phyloP scores from a whole-genome alignment of 2,113 vertebrate genomes.

The Cacatua alba region DNA sequence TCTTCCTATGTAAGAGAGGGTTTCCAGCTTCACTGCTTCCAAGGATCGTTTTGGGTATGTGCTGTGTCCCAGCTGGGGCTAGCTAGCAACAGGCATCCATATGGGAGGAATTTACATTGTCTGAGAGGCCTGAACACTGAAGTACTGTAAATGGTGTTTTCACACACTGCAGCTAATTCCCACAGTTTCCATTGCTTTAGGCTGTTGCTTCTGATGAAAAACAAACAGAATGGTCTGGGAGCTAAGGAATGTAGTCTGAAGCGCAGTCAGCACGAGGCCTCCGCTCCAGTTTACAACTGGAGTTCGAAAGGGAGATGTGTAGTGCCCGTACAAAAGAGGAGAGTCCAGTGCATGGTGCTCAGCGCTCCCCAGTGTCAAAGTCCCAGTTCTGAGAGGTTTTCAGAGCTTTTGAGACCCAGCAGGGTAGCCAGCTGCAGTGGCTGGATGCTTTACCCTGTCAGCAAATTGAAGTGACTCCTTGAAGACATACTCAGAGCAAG shows the following conservation, averaged over 20 bases:
- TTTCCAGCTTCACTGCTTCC: neutral
- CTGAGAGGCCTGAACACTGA: conserved; percentile 25
- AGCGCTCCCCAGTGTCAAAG: fast-evolving
- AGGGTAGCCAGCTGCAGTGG: neutral
- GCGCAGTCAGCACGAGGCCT: fast-evolving
- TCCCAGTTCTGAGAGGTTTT: fast-evolving
- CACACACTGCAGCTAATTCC: conserved; percentile 55
- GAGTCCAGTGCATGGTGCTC: fast-evolving
- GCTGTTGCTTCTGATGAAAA: conserved; percentile 69
- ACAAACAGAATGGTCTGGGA: conserved; percentile 53
- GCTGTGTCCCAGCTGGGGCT: neutral
- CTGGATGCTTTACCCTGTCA: neutral
- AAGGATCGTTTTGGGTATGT: conserved; percentile 11
- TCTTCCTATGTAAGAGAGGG: neutral
- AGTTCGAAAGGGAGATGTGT: neutral
- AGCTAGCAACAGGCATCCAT: conserved; percentile 15
- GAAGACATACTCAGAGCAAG: neutral
- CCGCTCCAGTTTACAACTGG: fast-evolving
- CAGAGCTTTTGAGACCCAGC: neutral
- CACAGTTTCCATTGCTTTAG: conserved; percentile 69
- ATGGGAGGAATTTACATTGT: conserved; percentile 66
- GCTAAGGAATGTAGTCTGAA: conserved; percentile 55
- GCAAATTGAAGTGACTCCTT: neutral
- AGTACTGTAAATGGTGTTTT: conserved; percentile 64
- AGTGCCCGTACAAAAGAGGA: neutral